Conservation (phyloP, 2,888 invertebrate genomes). For the Drosophila affinis region DNA sequence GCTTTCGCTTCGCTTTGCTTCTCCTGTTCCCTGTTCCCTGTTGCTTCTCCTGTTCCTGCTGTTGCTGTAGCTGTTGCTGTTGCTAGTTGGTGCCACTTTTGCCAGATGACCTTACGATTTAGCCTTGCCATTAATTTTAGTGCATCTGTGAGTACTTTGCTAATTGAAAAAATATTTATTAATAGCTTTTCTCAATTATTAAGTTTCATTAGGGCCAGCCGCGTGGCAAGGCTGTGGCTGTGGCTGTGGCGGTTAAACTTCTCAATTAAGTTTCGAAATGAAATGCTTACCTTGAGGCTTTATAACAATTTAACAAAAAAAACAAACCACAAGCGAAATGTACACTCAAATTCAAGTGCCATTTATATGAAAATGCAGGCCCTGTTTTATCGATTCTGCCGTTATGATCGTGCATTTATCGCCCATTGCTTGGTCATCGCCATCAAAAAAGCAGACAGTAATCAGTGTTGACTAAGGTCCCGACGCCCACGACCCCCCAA, state of each 20-base stretch:
- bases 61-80: neutral
- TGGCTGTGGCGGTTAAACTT: neutral
- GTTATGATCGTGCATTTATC: slow-evolving; percentile 35
- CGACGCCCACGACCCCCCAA: neutral
- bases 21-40: neutral
- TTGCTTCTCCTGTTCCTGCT: neutral
- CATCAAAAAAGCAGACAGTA: slow-evolving; percentile 29
- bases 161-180: slow-evolving; percentile 52
- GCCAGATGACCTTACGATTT: slow-evolving; percentile 33
- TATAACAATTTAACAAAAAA: slow-evolving; percentile 1
- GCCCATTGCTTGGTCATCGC: slow-evolving; percentile 23
- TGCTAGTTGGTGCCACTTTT: neutral
- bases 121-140: slow-evolving; percentile 44
- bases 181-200: slow-evolving; percentile 34
- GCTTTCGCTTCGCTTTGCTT: neutral
- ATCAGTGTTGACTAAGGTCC: slow-evolving; percentile 29
- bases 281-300: slow-evolving; percentile 1
- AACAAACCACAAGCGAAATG: neutral
- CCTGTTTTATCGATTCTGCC: slow-evolving; percentile 28
- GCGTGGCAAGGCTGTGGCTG: slow-evolving; percentile 9
- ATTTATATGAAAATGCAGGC: neutral
- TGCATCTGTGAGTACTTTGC: slow-evolving; percentile 28
- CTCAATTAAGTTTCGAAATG: slow-evolving; percentile 21
- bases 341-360: slow-evolving; percentile 5
- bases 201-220: slow-evolving; percentile 12